Conservation (phyloP, 1,140 invertebrate genomes). For the Formica selysi region DNA sequence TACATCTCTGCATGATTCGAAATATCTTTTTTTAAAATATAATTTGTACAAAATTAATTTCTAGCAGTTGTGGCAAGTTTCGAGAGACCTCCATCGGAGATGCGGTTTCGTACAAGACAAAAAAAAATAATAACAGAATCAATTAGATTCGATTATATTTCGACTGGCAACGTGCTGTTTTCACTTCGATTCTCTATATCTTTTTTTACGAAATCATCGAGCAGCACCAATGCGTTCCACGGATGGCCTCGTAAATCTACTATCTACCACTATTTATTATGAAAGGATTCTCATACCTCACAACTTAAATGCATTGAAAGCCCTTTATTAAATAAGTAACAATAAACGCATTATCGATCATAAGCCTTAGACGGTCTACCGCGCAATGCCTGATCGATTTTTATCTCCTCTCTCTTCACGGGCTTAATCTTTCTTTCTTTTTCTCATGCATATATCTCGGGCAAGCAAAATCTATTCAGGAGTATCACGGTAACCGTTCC, state of each 20-base stretch:
- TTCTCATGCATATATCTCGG: background rate
- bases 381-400: constrained; percentile 36
- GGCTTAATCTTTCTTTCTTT: background rate
- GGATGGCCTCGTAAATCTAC: constrained; percentile 51
- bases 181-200: constrained; percentile 11
- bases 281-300: constrained; percentile 37
- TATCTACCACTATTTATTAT: constrained; percentile 47
- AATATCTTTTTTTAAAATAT: background rate
- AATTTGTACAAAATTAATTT: background rate
- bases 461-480: background rate
- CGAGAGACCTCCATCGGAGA: background rate
- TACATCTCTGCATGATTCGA: background rate
- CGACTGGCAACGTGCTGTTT: constrained; percentile 32
- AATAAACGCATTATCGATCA: constrained; percentile 25
- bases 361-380: constrained; percentile 6
- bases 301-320: constrained; percentile 11
- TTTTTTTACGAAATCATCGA: constrained; percentile 39
- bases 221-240: background rate
- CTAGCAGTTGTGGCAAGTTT: background rate
- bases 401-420: background rate
- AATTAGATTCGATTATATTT: constrained; percentile 40
- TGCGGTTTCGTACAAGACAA: background rate
- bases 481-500: constrained; percentile 14
- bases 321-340: constrained; percentile 38
- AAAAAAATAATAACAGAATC: constrained; percentile 2